Conservation (phyloP, 2,113 vertebrate genomes). For the Poecilia latipinna region DNA sequence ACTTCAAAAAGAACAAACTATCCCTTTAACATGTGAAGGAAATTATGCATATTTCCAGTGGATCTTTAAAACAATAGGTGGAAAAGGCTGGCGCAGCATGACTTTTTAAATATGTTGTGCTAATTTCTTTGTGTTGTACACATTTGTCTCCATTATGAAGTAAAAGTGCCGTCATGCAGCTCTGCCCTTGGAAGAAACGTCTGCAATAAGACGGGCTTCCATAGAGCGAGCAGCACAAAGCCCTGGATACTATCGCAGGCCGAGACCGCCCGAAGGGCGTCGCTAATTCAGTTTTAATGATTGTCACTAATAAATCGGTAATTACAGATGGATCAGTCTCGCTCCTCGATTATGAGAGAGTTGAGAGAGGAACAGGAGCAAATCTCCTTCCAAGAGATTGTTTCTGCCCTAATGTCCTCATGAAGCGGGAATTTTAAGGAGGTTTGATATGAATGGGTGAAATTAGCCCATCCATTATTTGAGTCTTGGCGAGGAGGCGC, state of each 20-base stretch:
- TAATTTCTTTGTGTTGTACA: constrained; percentile 16
- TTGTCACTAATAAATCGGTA: constrained; percentile 65
- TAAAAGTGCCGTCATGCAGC: constrained; percentile 42
- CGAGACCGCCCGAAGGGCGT: constrained; percentile 43
- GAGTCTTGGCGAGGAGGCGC: constrained; percentile 5
- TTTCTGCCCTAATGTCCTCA: constrained; percentile 53
- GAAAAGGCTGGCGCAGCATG: constrained; percentile 58
- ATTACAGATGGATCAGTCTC: constrained; percentile 67
- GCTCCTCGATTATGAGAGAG: constrained; percentile 48
- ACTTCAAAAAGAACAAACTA: not conserved
- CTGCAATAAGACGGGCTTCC: constrained; percentile 49
- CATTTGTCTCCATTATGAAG: constrained; percentile 34
- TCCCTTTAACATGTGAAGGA: not conserved
- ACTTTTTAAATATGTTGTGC: constrained; percentile 27
- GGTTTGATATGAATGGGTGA: constrained; percentile 18
- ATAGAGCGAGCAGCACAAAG: constrained; percentile 33
- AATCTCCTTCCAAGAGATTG: constrained; percentile 62
- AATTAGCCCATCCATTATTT: not conserved
- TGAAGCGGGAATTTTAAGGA: constrained; percentile 27
- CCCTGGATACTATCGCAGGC: constrained; percentile 43
- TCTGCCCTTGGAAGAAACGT: constrained; percentile 39
- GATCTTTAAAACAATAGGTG: constrained; percentile 80
- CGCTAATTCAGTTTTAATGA: constrained; percentile 63
- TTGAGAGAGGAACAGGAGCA: constrained; percentile 52
- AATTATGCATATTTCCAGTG: constrained; percentile 60